These are phyloP conservation scores for Cryptocephalus primarius DNA, from an alignment of 2,888 invertebrate species.

Conservation along the genomic window DNA sequence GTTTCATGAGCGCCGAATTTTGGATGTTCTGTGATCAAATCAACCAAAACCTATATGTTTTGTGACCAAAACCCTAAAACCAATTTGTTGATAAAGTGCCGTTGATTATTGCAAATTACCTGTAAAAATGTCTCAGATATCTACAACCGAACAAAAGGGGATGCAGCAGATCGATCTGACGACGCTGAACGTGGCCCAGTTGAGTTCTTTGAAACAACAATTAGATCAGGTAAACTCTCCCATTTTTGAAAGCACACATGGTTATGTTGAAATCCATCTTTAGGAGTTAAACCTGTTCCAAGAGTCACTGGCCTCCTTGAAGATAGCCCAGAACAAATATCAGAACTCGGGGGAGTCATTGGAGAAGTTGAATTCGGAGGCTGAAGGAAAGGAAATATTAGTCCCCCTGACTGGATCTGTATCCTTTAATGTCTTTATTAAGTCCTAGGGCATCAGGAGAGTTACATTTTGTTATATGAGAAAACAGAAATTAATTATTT, in stretches of 20 bases:
- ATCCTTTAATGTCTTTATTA: slow-evolving; percentile 30
- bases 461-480: no score
- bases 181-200: slow-evolving; percentile 67
- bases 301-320: slow-evolving; percentile 80
- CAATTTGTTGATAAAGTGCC: no score
- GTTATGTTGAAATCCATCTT: slow-evolving; percentile 18
- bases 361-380: slow-evolving; percentile 64
- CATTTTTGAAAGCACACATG: slow-evolving; percentile 2
- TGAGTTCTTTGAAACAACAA: slow-evolving; percentile 76
- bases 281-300: slow-evolving; percentile 81
- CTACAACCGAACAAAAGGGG: slow-evolving; percentile 50
- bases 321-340: slow-evolving; percentile 84
- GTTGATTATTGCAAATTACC: no score
- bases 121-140: slow-evolving; percentile 46
- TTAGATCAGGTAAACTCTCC: slow-evolving; percentile 60
- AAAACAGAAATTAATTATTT: no score
- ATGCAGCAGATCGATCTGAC: slow-evolving; percentile 72
- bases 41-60: no score
- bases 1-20: no score
- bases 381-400: slow-evolving; percentile 73
- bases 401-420: slow-evolving; percentile 91
- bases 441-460: background rate
- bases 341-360: slow-evolving; percentile 77
- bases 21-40: no score
- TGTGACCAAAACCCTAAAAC: no score